Evolutionary conservation across 2,888 invertebrate genomes (phyloP).

Genomic region (Tenthredo distinguenda): DNA sequence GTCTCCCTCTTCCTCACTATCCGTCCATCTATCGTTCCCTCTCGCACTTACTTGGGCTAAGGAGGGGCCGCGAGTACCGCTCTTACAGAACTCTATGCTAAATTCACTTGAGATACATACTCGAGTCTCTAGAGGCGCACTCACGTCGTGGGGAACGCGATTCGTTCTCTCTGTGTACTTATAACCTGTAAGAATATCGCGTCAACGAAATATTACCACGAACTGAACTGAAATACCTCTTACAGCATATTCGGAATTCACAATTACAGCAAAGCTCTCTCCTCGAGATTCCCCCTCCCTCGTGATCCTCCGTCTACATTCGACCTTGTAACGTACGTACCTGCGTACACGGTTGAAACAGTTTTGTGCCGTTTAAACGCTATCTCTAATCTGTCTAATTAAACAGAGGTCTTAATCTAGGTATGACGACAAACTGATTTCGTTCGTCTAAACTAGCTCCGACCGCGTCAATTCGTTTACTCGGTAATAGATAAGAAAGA

Average conservation of each 20-base stretch:
- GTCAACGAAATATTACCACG: not conserved
- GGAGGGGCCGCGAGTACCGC: slow-evolving; percentile 53
- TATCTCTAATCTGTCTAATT: slow-evolving; percentile 38
- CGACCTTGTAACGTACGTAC: not conserved
- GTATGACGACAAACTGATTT: slow-evolving; percentile 21
- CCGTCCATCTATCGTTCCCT: slow-evolving; percentile 41
- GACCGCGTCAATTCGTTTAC: slow-evolving; percentile 21
- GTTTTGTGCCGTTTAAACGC: slow-evolving; percentile 18
- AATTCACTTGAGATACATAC: slow-evolving; percentile 56
- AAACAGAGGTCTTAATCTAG: slow-evolving; percentile 38
- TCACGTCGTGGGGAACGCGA: slow-evolving; percentile 34
- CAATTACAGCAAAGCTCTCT: not conserved
- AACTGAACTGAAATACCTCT: not conserved
- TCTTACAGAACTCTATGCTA: slow-evolving; percentile 51
- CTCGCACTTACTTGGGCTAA: slow-evolving; percentile 41
- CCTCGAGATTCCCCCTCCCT: too few relatives aligned
- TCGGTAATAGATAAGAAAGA: slow-evolving; percentile 12
- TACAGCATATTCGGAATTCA: not conserved
- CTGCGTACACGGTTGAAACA: not conserved
- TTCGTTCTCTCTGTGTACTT: slow-evolving; percentile 20
- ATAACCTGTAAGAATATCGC: slow-evolving; percentile 29
- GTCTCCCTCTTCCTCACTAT: not conserved
- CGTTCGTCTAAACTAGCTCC: slow-evolving; percentile 20
- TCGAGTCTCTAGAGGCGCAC: slow-evolving; percentile 51
- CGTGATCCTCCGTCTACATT: not conserved